Base-by-base conservation (phyloP, 2,113 vertebrate species). In the Glaucidium brasilianum region DNA sequence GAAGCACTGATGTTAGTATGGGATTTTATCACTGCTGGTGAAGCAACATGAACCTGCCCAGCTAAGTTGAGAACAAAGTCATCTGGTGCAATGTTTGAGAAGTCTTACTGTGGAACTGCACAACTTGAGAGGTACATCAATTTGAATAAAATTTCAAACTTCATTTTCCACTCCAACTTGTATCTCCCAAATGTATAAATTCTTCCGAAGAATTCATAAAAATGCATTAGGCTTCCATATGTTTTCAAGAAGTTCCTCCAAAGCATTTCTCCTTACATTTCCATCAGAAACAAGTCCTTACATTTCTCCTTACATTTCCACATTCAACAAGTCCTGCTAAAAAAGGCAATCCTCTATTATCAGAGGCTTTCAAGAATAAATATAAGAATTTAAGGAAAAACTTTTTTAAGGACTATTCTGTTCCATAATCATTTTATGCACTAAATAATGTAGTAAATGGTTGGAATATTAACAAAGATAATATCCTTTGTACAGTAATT, bases 401-500 rank as follows among this genome's bases (percentile, higher is more conserved):
- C 3, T 45, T 85, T 12, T 91, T 89, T 76, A 82, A 81, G 41
- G 35, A 62, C 32, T 72, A 2, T 72, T 85, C 34, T 72, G 3
- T 72, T 75, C 45, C 21, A 14, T 45, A 53, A 10, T 60, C 60
- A 75, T 32, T 71, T 58, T 85, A 63, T 62, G 29, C 9, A 30
- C 45, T 92, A 85, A 94, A 67, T 87, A 89, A 73, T 30, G 25
- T 47, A 69, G 53, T 56, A 93, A 88, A 76, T 58, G 18, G 20
- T 39, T 85, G 41, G 22, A 73, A 17, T 85, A 82, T 50, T 82
- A 91, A 94, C 66, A 90, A 75, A 94, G 77, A 20, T 45, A 58
- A 52, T 92, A 63, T 92, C 66, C 77, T 95, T 85, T 77, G 11
- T 71, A 62, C 45, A 53, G 74, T 95, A 91, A 90, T 92, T 92